Percentiles rank a stretch among this genome's conserved stretches.
Conservation (phyloP, 2,113 vertebrate genomes). For the Blennius ocellaris region DNA sequence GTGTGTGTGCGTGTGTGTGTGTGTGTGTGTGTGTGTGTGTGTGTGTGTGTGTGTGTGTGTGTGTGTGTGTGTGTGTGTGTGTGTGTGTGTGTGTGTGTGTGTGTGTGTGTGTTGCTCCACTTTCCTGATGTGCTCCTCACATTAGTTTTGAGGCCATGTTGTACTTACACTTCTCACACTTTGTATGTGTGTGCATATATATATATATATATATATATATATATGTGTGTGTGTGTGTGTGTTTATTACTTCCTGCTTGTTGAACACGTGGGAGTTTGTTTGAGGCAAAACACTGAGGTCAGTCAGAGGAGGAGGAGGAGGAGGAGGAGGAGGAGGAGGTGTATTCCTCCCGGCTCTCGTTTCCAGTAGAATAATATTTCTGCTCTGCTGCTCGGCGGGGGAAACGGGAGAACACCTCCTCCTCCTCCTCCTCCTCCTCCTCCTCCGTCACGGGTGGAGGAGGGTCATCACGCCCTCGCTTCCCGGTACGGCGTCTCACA, state of each 20-base stretch:
- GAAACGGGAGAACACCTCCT: no score
- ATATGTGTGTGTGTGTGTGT: constrained; percentile 34
- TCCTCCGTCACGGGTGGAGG: no score
- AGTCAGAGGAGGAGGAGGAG: constrained; percentile 33
- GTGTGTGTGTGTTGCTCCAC: constrained; percentile 35
- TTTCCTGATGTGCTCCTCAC: constrained; percentile 16
- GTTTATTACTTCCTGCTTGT: constrained; percentile 59
- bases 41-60: constrained; percentile 12
- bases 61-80: constrained; percentile 16
- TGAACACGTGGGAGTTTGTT: constrained; percentile 64
- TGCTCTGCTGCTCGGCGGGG: neutral
- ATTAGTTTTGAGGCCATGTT: constrained; percentile 37
- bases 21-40: constrained; percentile 23
- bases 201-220: constrained; percentile 28
- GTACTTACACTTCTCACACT: constrained; percentile 39
- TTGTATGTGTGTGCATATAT: no score
- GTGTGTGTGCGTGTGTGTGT: constrained; percentile 6
- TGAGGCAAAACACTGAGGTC: constrained; percentile 58
- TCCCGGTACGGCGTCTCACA: no score
- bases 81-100: constrained; percentile 11
- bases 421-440: no score
- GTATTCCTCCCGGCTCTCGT: constrained; percentile 39
- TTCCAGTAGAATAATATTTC: constrained; percentile 30
- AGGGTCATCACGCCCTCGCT: no score
- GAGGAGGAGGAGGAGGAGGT: constrained; percentile 16